Evolutionary conservation across 2,113 vertebrate species (phyloP).

Genomic region (Entelurus aequoreus): DNA sequence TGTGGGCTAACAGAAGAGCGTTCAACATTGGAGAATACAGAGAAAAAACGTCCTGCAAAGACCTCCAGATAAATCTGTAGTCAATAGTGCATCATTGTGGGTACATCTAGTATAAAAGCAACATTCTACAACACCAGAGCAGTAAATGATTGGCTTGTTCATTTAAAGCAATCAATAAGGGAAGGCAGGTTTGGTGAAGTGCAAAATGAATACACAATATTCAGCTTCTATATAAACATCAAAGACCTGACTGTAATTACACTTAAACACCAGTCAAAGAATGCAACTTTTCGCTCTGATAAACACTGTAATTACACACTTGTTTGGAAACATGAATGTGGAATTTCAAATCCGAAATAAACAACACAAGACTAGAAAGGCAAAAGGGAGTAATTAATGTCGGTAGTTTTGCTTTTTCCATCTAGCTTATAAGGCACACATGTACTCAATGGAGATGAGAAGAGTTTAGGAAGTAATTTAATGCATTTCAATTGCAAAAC

Average conservation of each 20-base stretch:
- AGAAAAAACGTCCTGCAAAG: too few relatives aligned
- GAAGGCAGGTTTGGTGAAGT: constrained; percentile 46
- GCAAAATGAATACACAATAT: constrained; percentile 52
- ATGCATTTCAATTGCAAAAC: constrained; percentile 77
- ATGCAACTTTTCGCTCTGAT: constrained; percentile 58
- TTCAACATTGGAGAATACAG: too few relatives aligned
- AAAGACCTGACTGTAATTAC: constrained; percentile 54
- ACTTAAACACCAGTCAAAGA: constrained; percentile 59
- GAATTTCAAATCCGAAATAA: constrained; percentile 53
- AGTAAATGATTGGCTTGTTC: constrained; percentile 11
- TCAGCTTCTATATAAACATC: constrained; percentile 42
- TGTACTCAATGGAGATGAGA: constrained; percentile 70
- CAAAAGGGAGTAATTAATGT: constrained; percentile 69
- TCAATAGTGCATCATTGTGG: constrained; percentile 5
- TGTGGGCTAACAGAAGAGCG: background rate
- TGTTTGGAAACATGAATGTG: constrained; percentile 68
- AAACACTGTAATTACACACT: constrained; percentile 74
- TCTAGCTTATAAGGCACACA: constrained; percentile 64
- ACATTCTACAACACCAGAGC: constrained; percentile 8
- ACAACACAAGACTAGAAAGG: constrained; percentile 37
- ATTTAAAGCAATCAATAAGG: constrained; percentile 37
- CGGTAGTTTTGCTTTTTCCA: constrained; percentile 56
- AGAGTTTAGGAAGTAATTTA: constrained; percentile 66
- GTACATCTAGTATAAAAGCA: constrained; percentile 23
- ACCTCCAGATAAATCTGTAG: constrained; percentile 7